Conservation (phyloP, 2,113 vertebrate species). For the Silurus asotus region DNA sequence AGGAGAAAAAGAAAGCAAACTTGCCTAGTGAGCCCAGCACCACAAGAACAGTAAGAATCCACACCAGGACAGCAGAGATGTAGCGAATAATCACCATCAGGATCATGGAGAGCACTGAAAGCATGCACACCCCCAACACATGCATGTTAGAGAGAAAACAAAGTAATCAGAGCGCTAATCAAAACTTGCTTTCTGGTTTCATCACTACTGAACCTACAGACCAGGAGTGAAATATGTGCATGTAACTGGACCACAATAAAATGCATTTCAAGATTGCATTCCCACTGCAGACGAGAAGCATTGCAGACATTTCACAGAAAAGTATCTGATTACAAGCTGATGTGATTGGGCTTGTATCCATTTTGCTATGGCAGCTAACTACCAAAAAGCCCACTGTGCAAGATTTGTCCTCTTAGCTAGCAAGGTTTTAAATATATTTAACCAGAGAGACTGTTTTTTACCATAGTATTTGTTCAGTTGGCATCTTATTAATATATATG, state of each 20-base stretch:
- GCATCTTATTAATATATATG: not conserved
- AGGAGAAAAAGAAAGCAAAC: constrained; percentile 57
- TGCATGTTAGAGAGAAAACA: constrained; percentile 16
- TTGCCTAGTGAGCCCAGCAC: constrained; percentile 94
- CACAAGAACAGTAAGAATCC: constrained; percentile 92
- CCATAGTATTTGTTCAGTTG: not conserved
- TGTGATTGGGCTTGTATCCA: not conserved
- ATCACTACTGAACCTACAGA: not conserved
- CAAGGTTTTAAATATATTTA: not conserved
- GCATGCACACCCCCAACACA: constrained; percentile 46
- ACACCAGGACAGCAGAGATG: constrained; percentile 94
- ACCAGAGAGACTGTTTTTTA: not conserved
- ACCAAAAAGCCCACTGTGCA: not conserved
- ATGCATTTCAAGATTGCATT: not conserved
- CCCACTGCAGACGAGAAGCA: not conserved
- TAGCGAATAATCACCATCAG: constrained; percentile 97
- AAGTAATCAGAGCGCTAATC: not conserved
- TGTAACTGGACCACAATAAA: not conserved
- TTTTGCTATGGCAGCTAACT: not conserved
- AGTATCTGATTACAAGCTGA: not conserved
- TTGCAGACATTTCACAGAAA: not conserved
- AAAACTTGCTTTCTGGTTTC: not conserved
- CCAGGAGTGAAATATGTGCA: not conserved
- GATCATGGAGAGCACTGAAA: constrained; percentile 92
- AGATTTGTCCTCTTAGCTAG: not conserved